Evolutionary conservation across 2,888 invertebrate species (phyloP).

Genomic region (Brachyptera risi): DNA sequence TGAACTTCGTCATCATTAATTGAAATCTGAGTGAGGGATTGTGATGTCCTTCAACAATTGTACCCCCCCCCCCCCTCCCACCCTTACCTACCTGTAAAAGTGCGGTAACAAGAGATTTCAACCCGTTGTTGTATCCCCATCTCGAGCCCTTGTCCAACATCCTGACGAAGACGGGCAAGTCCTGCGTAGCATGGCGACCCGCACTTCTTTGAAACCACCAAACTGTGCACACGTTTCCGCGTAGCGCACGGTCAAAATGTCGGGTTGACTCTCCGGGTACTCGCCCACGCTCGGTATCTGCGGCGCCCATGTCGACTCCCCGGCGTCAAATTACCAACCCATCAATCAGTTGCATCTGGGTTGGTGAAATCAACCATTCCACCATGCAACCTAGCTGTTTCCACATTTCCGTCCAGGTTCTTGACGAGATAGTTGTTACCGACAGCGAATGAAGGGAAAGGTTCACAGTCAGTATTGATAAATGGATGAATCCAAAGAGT

Average conservation of each 20-base stretch:
- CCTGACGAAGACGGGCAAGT: conserved; percentile 64
- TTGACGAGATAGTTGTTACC: conserved; percentile 54
- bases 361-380: conserved; percentile 72
- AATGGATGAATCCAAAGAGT: conserved; percentile 87
- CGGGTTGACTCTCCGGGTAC: conserved; percentile 53
- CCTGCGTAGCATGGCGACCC: conserved; percentile 66
- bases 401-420: conserved; percentile 40
- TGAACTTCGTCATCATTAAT: no score
- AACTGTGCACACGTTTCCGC: conserved; percentile 55
- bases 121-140: conserved; percentile 52
- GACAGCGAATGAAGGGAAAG: conserved; percentile 55
- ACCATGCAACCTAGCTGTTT: conserved; percentile 57
- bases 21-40: no score
- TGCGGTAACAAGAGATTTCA: conserved; percentile 67
- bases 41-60: no score
- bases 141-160: conserved; percentile 75
- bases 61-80: no score
- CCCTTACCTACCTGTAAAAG: conserved; percentile 58
- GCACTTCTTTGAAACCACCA: conserved; percentile 63
- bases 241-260: conserved; percentile 53
- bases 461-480: conserved; percentile 66
- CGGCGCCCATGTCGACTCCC: conserved; percentile 67
- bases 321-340: conserved; percentile 60
- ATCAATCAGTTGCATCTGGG: conserved; percentile 54
- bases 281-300: conserved; percentile 56